Conservation (phyloP, 2,888 invertebrate genomes). For the Drosophila tripunctata region DNA sequence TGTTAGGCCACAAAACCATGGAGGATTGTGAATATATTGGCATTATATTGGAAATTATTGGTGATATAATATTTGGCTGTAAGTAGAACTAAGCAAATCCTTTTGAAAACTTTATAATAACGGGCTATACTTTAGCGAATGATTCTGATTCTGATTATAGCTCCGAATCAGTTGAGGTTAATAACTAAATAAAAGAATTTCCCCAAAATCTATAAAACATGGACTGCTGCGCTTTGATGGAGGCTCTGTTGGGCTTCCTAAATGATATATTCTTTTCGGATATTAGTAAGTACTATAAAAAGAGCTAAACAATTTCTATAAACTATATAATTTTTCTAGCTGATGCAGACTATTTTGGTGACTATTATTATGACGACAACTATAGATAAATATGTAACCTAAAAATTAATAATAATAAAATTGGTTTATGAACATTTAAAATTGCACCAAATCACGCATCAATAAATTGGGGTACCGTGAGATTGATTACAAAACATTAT, state of each 20-base stretch:
- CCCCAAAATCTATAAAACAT: conserved; percentile 21
- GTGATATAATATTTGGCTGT: conserved; percentile 60
- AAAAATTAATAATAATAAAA: conserved; percentile 41
- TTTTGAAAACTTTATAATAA: too few relatives aligned
- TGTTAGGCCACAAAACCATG: conserved; percentile 41
- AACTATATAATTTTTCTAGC: conserved; percentile 32
- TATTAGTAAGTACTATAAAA: conserved; percentile 36
- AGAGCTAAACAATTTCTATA: not conserved
- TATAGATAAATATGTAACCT: conserved; percentile 18
- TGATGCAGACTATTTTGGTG: conserved; percentile 54
- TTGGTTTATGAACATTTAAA: conserved; percentile 38
- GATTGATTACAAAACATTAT: conserved; percentile 17
- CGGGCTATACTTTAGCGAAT: too few relatives aligned
- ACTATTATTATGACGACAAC: conserved; percentile 30
- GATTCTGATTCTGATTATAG: not conserved
- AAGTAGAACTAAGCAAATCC: conserved; percentile 30
- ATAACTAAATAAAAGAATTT: not conserved
- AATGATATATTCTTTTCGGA: conserved; percentile 62
- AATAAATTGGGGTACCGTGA: conserved; percentile 4
- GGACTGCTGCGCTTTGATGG: conserved; percentile 53
- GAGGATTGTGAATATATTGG: conserved; percentile 69
- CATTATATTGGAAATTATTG: conserved; percentile 57
- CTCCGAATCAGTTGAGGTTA: conserved; percentile 15
- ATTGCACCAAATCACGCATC: conserved; percentile 42
- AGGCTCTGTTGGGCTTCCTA: conserved; percentile 46